These are phyloP conservation scores for Andrena cerasifolii DNA, from an alignment of 1,140 invertebrate genomes.

Conservation along the genomic window DNA sequence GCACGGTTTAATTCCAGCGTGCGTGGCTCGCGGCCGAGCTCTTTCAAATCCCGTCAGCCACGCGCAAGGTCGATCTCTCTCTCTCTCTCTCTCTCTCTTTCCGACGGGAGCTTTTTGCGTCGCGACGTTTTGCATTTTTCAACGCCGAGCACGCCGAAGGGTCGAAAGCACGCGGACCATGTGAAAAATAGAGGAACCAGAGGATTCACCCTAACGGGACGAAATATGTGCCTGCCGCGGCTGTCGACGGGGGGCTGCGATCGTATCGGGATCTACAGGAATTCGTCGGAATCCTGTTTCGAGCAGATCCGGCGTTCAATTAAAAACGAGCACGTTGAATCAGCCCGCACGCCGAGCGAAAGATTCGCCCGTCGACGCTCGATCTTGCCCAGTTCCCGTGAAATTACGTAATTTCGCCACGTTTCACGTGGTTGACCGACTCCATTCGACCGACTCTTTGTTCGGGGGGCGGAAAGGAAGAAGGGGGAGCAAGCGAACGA, in stretches of 20 bases:
- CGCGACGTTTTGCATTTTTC: conserved; percentile 1
- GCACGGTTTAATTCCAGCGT: conserved; percentile 29
- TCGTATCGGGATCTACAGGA: no score
- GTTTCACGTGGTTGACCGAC: conserved; percentile 21
- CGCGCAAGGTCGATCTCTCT: not conserved
- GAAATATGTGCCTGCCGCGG: no score
- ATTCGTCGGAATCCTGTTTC: not conserved
- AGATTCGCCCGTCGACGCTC: not conserved
- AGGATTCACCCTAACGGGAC: no score
- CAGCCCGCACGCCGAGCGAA: not conserved
- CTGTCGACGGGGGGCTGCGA: no score
- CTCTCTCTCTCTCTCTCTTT: no score
- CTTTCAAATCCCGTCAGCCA: not conserved
- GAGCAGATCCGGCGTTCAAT: not conserved
- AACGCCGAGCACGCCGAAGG: no score
- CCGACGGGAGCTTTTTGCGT: not conserved
- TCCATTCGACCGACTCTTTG: conserved; percentile 38
- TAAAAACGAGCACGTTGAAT: conserved; percentile 28
- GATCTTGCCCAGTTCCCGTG: not conserved
- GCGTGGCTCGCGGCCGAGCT: not conserved
- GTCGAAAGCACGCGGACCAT: not conserved
- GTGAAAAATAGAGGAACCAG: not conserved
- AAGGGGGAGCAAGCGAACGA: not conserved
- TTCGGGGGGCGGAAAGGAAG: conserved; percentile 11
- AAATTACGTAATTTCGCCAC: conserved; percentile 38